Conservation (phyloP, 2,888 invertebrate species). For the Brachyptera putata region DNA sequence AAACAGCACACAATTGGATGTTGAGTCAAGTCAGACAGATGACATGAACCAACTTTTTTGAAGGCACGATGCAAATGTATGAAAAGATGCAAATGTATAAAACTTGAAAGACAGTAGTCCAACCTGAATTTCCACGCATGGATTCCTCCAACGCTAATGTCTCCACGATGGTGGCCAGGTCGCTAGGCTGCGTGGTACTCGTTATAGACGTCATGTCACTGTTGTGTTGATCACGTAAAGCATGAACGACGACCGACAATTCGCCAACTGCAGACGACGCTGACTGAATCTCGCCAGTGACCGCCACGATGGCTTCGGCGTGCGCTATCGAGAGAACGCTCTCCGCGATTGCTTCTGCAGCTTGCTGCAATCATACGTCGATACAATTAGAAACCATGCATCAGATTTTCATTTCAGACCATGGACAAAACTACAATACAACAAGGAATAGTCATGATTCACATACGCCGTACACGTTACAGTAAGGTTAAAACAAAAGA, state of each 20-base stretch:
- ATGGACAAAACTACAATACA: no score
- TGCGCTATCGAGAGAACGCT: slow-evolving; percentile 69
- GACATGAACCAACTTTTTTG: no score
- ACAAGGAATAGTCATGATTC: no score
- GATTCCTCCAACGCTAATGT: slow-evolving; percentile 61
- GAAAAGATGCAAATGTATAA: no score
- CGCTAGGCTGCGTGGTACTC: slow-evolving; percentile 53
- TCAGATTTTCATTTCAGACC: no score
- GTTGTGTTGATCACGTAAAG: slow-evolving; percentile 55
- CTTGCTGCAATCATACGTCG: slow-evolving; percentile 50
- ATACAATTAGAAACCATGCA: no score
- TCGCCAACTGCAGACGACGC: slow-evolving; percentile 46
- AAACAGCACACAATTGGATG: no score
- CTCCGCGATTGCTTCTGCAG: slow-evolving; percentile 86
- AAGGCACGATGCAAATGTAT: no score
- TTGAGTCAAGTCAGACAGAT: no score
- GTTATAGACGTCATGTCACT: slow-evolving; percentile 66
- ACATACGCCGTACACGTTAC: no score
- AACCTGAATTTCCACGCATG: neutral
- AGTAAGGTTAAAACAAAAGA: no score
- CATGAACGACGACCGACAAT: slow-evolving; percentile 55
- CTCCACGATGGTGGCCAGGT: slow-evolving; percentile 84
- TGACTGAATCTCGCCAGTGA: slow-evolving; percentile 40
- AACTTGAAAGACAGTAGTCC: no score
- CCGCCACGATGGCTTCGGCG: slow-evolving; percentile 62